Conservation (phyloP, 1,140 invertebrate species). For the Apocrypta bakeri region DNA sequence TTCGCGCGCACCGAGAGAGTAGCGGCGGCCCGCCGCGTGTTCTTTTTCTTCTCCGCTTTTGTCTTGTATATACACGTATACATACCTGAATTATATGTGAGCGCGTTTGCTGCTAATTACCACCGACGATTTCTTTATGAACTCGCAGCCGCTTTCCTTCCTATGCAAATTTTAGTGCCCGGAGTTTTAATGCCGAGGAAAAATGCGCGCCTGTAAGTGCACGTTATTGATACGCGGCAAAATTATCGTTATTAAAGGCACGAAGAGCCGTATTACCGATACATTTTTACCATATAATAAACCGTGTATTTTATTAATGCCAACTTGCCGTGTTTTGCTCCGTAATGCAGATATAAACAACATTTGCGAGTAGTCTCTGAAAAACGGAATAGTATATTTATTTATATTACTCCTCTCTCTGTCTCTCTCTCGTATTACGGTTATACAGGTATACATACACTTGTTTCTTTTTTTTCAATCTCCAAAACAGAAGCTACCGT, state of each 20-base stretch:
- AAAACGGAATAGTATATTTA: no score
- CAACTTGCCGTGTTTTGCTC: no score
- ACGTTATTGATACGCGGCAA: background rate
- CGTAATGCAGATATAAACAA: no score
- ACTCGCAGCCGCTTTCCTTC: background rate
- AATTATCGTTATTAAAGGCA: conserved; percentile 28
- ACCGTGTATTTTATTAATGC: background rate
- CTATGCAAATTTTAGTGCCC: conserved; percentile 16
- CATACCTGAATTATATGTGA: background rate
- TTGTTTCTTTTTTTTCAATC: no score
- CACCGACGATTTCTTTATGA: conserved; percentile 43
- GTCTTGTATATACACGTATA: background rate
- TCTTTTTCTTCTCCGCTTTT: background rate
- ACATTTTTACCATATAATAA: conserved; percentile 4
- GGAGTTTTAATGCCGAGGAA: conserved; percentile 13
- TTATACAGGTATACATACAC: no score
- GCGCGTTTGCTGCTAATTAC: conserved; percentile 31
- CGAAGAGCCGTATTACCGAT: background rate
- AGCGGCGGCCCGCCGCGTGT: no score
- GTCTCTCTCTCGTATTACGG: no score
- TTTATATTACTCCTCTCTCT: no score
- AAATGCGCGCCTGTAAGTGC: background rate
- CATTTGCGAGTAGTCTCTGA: no score
- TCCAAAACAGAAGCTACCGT: no score
- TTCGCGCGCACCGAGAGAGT: background rate